Base-by-base conservation (phyloP, 2,113 vertebrate species). In the Plectropomus leopardus region DNA sequence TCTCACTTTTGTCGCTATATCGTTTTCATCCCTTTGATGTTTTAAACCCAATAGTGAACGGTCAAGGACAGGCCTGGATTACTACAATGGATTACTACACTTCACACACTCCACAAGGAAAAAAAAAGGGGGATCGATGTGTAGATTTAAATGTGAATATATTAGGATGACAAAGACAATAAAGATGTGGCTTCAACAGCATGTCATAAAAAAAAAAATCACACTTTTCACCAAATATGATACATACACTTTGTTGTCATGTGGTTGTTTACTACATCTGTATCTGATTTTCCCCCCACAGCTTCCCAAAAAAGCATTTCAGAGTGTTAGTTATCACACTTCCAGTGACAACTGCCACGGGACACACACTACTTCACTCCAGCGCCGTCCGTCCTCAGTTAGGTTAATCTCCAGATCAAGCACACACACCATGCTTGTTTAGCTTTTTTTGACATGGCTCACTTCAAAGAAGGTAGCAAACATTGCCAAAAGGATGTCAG, bases 401-500 rank as follows among this genome's bases (percentile, higher is more conserved):
- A 80, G 73, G 88, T 94, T 94, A 90, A 94, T 94, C 93, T 94
- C 67, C 82, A 87, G 81, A 95, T 94, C 93, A 89, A 85, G 78
- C 84, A 80, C 72, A 88, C 84, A 86, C 82, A 83, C 80, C 72
- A 66, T 54, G 77, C 76, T 87, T 87, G 78, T 90, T 89, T 92
- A 77, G 72, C 80, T 86, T 78, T 74, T 83, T 83, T 78, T 76
- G 84, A 89, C 87, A 77, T 73, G 89, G 84, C 86, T 93, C 90
- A 92, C 92, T 91, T 94, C 92, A 94, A 95, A 95, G 94, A 90
- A 80, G 81, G 85, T 45, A 79, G 84, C 89, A 89, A 92, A 92
- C 83, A 89, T 85, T 84, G 93, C 92, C 88, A 92, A 92, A 89
- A 92, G 92, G 92, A 94, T 86, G 83, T 86, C 88, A 76, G 91